Evolutionary conservation across 92 coral and sea anemone species (phyloP).

Genomic region (Zoanthus solanderi): DNA sequence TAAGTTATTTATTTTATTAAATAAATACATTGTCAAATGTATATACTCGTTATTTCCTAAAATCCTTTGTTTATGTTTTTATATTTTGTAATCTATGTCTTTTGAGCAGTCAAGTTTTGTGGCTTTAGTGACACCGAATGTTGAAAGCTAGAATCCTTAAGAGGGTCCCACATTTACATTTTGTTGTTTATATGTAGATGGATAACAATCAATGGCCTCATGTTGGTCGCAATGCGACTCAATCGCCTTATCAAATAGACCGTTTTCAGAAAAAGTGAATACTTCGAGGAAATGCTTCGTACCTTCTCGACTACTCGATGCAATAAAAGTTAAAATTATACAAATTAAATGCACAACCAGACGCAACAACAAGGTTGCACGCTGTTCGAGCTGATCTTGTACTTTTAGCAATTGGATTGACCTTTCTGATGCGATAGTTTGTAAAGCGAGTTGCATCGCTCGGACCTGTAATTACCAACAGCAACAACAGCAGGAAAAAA

Average conservation of each 20-base stretch:
- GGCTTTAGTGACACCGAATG: not conserved
- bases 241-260: not conserved
- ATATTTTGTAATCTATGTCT: not conserved
- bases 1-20: not conserved
- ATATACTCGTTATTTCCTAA: not conserved
- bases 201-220: not conserved
- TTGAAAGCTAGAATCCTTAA: not conserved
- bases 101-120: not conserved
- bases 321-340: not conserved
- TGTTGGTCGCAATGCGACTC: not conserved
- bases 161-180: constrained; percentile 2
- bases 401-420: not conserved
- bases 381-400: not conserved
- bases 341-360: not conserved
- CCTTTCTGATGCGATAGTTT: not conserved
- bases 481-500: not conserved
- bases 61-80: not conserved
- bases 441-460: not conserved
- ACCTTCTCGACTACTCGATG: not conserved
- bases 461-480: not conserved
- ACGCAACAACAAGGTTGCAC: not conserved
- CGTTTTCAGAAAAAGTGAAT: not conserved
- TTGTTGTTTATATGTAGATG: constrained; percentile 22
- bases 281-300: not conserved
- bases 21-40: not conserved